Evolutionary conservation across 2,113 vertebrate genomes (phyloP), one percentile per base, ranked within the genome.

Genomic region (Geococcyx californianus): DNA sequence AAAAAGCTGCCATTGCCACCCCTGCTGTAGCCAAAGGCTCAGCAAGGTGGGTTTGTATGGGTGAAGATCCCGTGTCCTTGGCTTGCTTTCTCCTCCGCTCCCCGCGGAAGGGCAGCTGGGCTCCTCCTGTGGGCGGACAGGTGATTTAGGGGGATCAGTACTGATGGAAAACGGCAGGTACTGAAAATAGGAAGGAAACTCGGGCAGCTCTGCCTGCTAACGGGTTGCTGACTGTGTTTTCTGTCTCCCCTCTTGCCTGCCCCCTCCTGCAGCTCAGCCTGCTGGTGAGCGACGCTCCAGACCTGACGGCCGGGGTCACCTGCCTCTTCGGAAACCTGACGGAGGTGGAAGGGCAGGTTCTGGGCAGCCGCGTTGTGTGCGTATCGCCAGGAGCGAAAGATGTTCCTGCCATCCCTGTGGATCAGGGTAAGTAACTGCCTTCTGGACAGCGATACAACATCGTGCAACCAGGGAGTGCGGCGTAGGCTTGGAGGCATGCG

Each of bases 291-390:
- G 98, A 99, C 4, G 99, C 99, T 58, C 99, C 99, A 0, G 99
- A 99, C 94, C 98, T 99, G 75, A 98, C 98, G 0, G 98, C 97
- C 0, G 99, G 99, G 2, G 98, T 99, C 87, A 98, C 98, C 84
- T 99, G 99, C 95, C 98, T 99, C 73, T 99, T 99, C 6, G 99
- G 99, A n/a, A 99, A 99, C 98, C 97, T 99, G 95, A 99, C 98
- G 0, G 99, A 99, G 97, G 98, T 99, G 68, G 98, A 99, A 69
- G 99, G 99, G 8, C 97, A 98, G 75, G 99, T 99, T n/a, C 97
- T 97, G 2, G 99, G 99, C 83, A 99, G 98, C 97, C 98, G 98
- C 81, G 99, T 99, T 36, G 97, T 99, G 21, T 99, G 99, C 44
- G 92, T 98, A 80, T 99, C 99, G 0, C 99, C 99, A 5, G 97